A percentile compares a stretch with the other conserved stretches of the same genome.
Evolutionary conservation across 2,113 vertebrate genomes (phyloP).

Genomic region (Arothron firmamentum): DNA sequence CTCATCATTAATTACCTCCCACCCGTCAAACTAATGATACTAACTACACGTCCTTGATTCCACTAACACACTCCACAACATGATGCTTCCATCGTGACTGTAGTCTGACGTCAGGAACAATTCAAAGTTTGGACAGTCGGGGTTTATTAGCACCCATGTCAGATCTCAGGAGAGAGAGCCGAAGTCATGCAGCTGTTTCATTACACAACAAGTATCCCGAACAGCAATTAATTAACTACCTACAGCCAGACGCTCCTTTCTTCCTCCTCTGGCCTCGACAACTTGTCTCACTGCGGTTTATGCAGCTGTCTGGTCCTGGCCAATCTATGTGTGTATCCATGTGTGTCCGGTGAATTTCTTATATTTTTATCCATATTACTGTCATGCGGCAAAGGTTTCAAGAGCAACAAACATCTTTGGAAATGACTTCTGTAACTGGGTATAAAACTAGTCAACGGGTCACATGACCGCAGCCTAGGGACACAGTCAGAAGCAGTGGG

Average conservation of each 20-base stretch:
- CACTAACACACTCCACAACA: conserved; percentile 3
- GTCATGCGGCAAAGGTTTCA: not conserved
- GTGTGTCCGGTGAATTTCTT: conserved; percentile 2
- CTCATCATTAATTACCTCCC: conserved; percentile 33
- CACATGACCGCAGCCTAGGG: conserved; percentile 42
- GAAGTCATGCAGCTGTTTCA: conserved; percentile 64
- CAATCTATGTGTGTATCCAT: too few species aligned
- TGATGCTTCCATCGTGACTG: conserved; percentile 17
- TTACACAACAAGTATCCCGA: conserved; percentile 60
- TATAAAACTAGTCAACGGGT: conserved; percentile 34
- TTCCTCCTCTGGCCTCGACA: conserved; percentile 26
- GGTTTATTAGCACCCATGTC: conserved; percentile 61
- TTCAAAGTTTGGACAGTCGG: not conserved
- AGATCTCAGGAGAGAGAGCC: conserved; percentile 42
- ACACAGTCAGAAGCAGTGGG: conserved; percentile 52
- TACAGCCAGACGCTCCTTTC: conserved; percentile 39
- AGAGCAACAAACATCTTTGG: conserved; percentile 19
- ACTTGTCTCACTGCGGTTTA: conserved; percentile 17
- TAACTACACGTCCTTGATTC: not conserved
- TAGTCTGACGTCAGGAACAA: not conserved
- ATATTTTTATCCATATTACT: conserved; percentile 1
- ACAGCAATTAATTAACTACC: conserved; percentile 63
- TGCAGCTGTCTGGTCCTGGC: conserved; percentile 32
- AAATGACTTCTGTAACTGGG: conserved; percentile 53
- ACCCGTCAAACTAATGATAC: conserved; percentile 33